Evolutionary conservation across 2,888 invertebrate genomes (phyloP).

Genomic region (Furcula furcula): DNA sequence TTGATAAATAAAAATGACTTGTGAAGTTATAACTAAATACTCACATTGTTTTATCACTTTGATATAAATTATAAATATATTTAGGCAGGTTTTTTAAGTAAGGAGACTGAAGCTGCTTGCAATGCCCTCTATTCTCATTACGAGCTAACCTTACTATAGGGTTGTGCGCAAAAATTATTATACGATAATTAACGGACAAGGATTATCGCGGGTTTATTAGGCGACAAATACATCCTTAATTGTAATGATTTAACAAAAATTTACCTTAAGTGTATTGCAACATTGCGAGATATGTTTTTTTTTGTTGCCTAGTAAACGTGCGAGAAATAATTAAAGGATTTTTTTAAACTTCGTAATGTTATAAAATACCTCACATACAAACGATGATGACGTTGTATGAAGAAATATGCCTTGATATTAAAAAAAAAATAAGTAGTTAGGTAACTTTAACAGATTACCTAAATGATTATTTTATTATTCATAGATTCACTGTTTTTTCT

Average conservation of each 20-base stretch:
- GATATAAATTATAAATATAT: constrained; percentile 15
- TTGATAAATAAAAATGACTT: no score
- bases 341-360: constrained; percentile 5
- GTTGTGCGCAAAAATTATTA: constrained; percentile 20
- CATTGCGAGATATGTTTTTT: not conserved
- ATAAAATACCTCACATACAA: not conserved
- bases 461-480: no score
- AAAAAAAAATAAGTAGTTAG: no score
- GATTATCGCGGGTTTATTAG: not conserved
- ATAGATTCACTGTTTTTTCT: no score
- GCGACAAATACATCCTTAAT: no score
- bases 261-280: not conserved
- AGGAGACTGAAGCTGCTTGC: constrained; percentile 47
- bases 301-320: not conserved
- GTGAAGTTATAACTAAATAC: constrained; percentile 17
- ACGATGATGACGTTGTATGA: not conserved
- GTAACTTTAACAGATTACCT: no score
- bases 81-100: constrained; percentile 37
- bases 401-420: no score
- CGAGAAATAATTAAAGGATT: constrained; percentile 21
- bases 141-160: constrained; percentile 6
- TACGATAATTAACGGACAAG: constrained; percentile 28
- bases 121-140: constrained; percentile 24
- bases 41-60: constrained; percentile 25
- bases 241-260: no score